Evolutionary conservation across 92 coral and sea anemone species (phyloP).

Genomic region (Siderastrea radians): DNA sequence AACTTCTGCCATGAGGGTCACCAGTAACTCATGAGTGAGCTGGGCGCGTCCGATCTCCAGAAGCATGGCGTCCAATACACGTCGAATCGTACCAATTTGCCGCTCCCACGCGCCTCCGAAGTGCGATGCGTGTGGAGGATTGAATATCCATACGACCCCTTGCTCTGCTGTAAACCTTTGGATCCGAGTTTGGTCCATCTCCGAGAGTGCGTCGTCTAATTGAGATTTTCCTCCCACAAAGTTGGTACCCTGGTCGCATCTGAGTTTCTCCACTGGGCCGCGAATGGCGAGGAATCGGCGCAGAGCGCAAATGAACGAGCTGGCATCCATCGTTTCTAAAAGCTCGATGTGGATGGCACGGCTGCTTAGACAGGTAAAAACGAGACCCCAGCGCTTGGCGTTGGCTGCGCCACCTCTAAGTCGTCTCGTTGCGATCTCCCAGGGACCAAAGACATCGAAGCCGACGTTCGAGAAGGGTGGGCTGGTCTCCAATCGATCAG

Average conservation of each 20-base stretch:
- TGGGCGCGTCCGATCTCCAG: no score
- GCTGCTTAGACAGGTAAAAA: conserved; percentile 10
- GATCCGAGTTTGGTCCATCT: conserved; percentile 21
- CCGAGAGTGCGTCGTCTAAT: conserved; percentile 12
- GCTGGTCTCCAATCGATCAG: background rate
- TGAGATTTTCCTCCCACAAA: conserved; percentile 26
- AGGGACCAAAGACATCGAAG: no score
- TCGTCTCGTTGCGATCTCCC: background rate
- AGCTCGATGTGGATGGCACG: background rate
- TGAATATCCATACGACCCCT: background rate
- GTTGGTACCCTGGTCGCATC: conserved; percentile 23
- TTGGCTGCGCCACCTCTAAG: conserved; percentile 40
- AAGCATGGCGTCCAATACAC: no score
- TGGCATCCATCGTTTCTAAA: conserved; percentile 26
- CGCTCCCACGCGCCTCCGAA: background rate
- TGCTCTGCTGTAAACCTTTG: no score
- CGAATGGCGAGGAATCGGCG: conserved; percentile 28
- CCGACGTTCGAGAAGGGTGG: no score
- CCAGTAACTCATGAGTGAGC: no score
- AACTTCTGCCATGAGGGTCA: no score
- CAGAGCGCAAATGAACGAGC: background rate
- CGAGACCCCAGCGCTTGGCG: conserved; percentile 29
- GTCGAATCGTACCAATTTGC: background rate
- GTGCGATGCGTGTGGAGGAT: background rate
- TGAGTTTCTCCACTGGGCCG: conserved; percentile 1